phyloP scores from a whole-genome alignment of 2,888 invertebrate species.

The Campaea margaritaria region DNA sequence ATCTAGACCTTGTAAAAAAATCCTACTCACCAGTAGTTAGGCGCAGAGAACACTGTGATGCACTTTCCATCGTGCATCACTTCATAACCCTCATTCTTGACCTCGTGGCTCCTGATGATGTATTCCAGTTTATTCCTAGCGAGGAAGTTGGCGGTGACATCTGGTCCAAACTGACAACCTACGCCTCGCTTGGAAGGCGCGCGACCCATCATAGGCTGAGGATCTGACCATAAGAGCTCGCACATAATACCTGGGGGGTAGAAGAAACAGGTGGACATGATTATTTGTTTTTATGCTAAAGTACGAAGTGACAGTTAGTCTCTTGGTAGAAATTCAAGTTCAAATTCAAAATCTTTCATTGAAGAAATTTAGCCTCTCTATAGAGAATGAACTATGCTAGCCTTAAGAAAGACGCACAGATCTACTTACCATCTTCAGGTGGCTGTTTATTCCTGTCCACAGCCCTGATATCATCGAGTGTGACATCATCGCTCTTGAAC shows the following conservation, averaged over 20 bases:
- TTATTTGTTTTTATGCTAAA: too few species aligned
- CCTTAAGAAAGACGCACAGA: not conserved
- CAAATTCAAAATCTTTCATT: too few species aligned
- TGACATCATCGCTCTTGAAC: constrained; percentile 96
- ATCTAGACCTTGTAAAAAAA: too few species aligned
- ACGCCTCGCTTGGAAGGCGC: constrained; percentile 98
- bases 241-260: constrained; percentile 92
- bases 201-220: constrained; percentile 94
- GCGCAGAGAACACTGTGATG: constrained; percentile 99
- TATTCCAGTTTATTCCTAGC: constrained; percentile 95
- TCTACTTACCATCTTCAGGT: constrained; percentile 92
- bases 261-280: not conserved
- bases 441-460: constrained; percentile 98
- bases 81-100: constrained; percentile 98
- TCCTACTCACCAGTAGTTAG: constrained; percentile 98
- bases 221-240: constrained; percentile 99
- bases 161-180: constrained; percentile 99
- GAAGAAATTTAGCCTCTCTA: too few species aligned
- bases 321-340: too few species aligned
- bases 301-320: too few species aligned
- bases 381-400: not conserved
- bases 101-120: constrained; percentile 98
- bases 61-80: constrained; percentile 97
- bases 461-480: constrained; percentile 95
- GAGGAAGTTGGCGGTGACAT: constrained; percentile 95